Base-by-base conservation (phyloP, 2,888 invertebrate species). In the Dryomyza anilis region DNA sequence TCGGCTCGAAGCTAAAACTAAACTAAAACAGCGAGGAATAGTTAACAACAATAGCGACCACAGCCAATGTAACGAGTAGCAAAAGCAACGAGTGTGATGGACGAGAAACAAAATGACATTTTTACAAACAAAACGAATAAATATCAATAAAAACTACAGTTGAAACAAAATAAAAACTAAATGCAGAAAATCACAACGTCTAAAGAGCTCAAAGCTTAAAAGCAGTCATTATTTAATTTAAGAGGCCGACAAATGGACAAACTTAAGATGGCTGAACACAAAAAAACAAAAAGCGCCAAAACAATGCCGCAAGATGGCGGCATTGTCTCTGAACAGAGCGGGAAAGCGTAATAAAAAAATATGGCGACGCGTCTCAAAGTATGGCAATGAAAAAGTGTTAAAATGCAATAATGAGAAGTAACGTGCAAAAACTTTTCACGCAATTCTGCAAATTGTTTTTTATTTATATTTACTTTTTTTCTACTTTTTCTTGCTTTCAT, bases 141-240 rank as follows among this genome's bases (percentile, higher is more conserved):
- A 69, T 69, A 66, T 68, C 67, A 71, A 71, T 69, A 69, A 67
- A 64, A 66, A 64, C 65, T 64, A 69, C 50, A 52, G 67, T 19
- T 16, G 33, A 14, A 36, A 21, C 33, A 5, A 12, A 29, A n/a
- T 30, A 33, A 53, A 30, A 53, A 29, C 53, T 53, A 53, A 30
- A 48, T 48, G 48, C 23, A 21, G 1, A 48, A 30, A 33, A 36
- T 55, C 36, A 55, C 55, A 36, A 21, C 36, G 14, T 19, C 36
- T 55, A 55, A 55, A 55, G 36, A 36, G 30, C 33, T n/a, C 46
- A 48, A 21, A 48, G 19, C n/a, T 48, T 21, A 39, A n/a, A 43
- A 43, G 23, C 8, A 50, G 46, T n/a, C 46, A 50, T 50, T 50
- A 21, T 50, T 50, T 25, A 50, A 23, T 50, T 50, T 50, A 23